Percentiles rank a stretch among this genome's conserved stretches.
Conservation (phyloP, 2,113 vertebrate genomes). For the Ameiurus melas region DNA sequence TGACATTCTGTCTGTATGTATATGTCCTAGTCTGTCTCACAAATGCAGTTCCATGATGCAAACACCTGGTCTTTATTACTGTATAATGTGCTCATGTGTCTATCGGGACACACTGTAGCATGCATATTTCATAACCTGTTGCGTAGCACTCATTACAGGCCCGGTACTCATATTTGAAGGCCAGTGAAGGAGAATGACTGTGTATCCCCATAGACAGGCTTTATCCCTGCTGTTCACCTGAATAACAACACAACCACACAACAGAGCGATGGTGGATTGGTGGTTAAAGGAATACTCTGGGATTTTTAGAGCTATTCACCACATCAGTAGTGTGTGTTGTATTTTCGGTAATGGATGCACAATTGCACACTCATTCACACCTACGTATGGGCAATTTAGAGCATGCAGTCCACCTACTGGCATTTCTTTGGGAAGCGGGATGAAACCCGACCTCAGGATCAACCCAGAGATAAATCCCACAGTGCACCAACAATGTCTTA, state of each 20-base stretch:
- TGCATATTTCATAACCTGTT: slow-evolving; percentile 24
- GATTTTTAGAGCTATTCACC: not conserved
- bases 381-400: not conserved
- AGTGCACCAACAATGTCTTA: not conserved
- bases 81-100: slow-evolving; percentile 29
- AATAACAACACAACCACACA: slow-evolving; percentile 31
- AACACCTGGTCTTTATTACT: slow-evolving; percentile 39
- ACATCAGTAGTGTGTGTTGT: not conserved
- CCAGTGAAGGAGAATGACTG: slow-evolving; percentile 17
- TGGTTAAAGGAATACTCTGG: not conserved
- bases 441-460: not conserved
- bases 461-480: not conserved
- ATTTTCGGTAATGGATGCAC: not conserved
- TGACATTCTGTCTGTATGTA: slow-evolving; percentile 7
- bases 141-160: slow-evolving; percentile 19
- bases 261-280: too few relatives aligned
- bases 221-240: slow-evolving; percentile 23
- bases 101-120: slow-evolving; percentile 8
- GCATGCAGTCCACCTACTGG: not conserved
- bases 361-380: not conserved
- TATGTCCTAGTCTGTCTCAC: not conserved
- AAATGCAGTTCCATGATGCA: slow-evolving; percentile 7
- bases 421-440: not conserved
- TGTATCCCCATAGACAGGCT: slow-evolving; percentile 24
- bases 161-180: slow-evolving; percentile 9